Percentiles rank a stretch among this genome's conserved stretches.
phyloP scores from a whole-genome alignment of 1,140 invertebrate species.

The Laupala kohalensis region DNA sequence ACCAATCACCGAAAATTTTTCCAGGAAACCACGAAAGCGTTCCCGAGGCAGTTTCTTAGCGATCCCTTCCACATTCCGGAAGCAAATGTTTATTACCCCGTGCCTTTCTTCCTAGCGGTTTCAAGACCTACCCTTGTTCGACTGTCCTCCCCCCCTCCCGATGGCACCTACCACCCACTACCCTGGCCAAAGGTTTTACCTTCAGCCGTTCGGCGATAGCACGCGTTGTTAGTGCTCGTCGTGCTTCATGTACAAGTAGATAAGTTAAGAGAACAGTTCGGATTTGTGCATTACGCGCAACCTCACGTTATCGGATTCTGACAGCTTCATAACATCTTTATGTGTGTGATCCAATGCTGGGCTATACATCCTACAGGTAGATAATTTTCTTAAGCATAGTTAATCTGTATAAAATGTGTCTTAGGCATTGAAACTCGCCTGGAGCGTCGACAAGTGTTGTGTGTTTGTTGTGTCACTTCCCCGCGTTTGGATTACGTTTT shows the following conservation, averaged over 20 bases:
- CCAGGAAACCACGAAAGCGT: too few species aligned
- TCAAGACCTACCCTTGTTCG: too few species aligned
- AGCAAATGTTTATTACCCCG: too few species aligned
- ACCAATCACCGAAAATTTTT: too few species aligned
- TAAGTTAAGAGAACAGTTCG: slow-evolving; percentile 1
- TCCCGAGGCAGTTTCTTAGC: too few species aligned
- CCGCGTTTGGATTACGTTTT: not conserved
- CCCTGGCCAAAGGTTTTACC: too few species aligned
- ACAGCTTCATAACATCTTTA: not conserved
- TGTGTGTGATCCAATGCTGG: slow-evolving; percentile 13
- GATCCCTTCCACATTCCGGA: too few species aligned
- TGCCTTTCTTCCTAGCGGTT: too few species aligned
- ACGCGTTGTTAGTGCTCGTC: not conserved
- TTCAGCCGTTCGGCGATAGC: too few species aligned
- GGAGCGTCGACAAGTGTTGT: not conserved
- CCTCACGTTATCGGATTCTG: not conserved
- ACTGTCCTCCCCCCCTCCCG: too few species aligned
- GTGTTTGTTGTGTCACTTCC: not conserved
- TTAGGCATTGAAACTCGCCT: not conserved
- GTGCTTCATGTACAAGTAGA: slow-evolving; percentile 3
- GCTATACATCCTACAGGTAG: slow-evolving; percentile 13
- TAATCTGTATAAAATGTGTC: not conserved
- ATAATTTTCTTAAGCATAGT: not conserved
- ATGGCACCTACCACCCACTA: too few species aligned
- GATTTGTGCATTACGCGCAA: not conserved